phyloP scores from a whole-genome alignment of 2,797 vertebrate species.

The Enteromius treurensis region DNA sequence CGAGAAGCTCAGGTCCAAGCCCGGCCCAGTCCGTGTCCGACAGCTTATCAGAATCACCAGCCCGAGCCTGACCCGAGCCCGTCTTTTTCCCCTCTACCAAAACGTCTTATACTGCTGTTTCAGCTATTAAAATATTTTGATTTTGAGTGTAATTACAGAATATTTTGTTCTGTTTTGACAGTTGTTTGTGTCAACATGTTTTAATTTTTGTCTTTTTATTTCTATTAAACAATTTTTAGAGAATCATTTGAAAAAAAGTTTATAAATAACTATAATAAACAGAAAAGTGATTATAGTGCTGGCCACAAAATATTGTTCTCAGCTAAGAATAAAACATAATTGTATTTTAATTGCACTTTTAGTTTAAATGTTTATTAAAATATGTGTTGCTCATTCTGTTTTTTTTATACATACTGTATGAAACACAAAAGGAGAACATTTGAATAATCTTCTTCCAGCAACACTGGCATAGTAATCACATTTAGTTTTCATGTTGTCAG shows the following conservation, averaged over 20 bases:
- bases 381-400: constrained; percentile 9
- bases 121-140: no score
- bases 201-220: not conserved
- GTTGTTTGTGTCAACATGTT: not conserved
- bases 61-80: no score
- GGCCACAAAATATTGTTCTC: no score
- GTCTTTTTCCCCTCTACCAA: no score
- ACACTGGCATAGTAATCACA: not conserved
- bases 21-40: no score
- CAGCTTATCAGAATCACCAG: no score
- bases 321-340: constrained; percentile 44
- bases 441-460: not conserved
- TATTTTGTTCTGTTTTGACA: no score
- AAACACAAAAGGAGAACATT: not conserved
- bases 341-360: constrained; percentile 44
- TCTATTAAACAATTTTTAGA: not conserved
- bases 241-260: not conserved
- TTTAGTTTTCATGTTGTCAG: not conserved
- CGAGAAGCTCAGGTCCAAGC: no score
- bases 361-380: constrained; percentile 52
- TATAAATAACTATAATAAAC: not conserved
- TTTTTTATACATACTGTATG: no score
- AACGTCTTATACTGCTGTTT: no score
- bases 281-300: not conserved
- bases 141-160: no score